Conservation (phyloP, 2,888 invertebrate species). For the Melanotus villosus region DNA sequence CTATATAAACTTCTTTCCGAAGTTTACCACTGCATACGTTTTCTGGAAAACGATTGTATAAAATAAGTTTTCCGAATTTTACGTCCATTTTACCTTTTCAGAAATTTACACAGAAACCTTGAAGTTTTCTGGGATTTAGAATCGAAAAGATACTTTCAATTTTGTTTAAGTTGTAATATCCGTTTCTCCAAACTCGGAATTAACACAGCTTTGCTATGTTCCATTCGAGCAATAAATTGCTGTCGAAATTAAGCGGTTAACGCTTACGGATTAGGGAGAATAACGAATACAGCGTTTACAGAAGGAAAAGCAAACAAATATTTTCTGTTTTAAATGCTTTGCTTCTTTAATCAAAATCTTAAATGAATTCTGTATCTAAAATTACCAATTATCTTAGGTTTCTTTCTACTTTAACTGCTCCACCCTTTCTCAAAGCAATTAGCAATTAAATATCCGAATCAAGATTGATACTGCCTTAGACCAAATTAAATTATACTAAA, state of each 20-base stretch:
- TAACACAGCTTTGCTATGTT: slow-evolving; percentile 29
- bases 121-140: slow-evolving; percentile 8
- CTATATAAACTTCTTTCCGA: neutral
- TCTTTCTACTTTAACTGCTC: too few relatives aligned
- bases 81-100: slow-evolving; percentile 20
- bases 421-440: too few relatives aligned
- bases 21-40: slow-evolving; percentile 19
- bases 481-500: too few relatives aligned
- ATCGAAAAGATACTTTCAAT: slow-evolving; percentile 22
- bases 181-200: slow-evolving; percentile 28
- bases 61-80: slow-evolving; percentile 16
- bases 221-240: slow-evolving; percentile 31
- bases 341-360: neutral
- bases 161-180: slow-evolving; percentile 33
- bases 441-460: too few relatives aligned
- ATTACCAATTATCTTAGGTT: too few relatives aligned
- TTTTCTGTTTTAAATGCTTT: slow-evolving; percentile 11
- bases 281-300: slow-evolving; percentile 19
- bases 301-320: slow-evolving; percentile 14
- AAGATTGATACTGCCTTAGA: too few relatives aligned
- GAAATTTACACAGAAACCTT: slow-evolving; percentile 10
- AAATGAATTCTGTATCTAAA: neutral
- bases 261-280: slow-evolving; percentile 26
- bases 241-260: slow-evolving; percentile 29
- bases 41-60: neutral